Evolutionary conservation across 2,113 vertebrate genomes (phyloP), one percentile per base, ranked within the genome.

Genomic region (Oncorhynchus tshawytscha): DNA sequence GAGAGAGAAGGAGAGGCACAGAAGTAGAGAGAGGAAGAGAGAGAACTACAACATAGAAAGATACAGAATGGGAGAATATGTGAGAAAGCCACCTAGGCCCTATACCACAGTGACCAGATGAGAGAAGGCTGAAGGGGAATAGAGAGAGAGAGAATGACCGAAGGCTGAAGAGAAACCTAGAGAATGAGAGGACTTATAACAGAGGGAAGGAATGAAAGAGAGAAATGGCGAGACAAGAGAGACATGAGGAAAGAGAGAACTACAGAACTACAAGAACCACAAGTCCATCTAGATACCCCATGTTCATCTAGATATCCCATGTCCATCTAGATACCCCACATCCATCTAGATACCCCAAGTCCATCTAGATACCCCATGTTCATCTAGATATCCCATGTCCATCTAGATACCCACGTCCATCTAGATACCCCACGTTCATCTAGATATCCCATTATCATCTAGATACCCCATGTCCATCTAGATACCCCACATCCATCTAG

Each of bases 1-100:
- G 75, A 77, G 71, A 71, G 70, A 59, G 25, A 57, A 11, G 27
- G 70, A 20, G 51, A 71, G 25, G 29, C 54, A 25, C 7, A 49
- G 9, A 51, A 66, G 20, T 31, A 29, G 49, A 51, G 27, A 29
- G 66, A 51, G 48, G 25, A 57, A 72, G 81, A 73, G 81, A 77
- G 82, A 84, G 79, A 62, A 34, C 39, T 20, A n/a, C 59, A 1
- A 73, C 76, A 65, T 9, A 72, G 77, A 72, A 82, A 79, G 78
- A 75, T 67, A 51, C n/a, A 66, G 12, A 39, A 7, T 3, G 77
- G 80, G 77, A 79, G 79, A 84, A 74, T 49, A 51, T 51, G 49
- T 15, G 79, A 78, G 75, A 84, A 75, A 88, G 15, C 16, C 29
- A 34, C 16, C 66, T 60, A 22, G 5, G 18, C 6, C 20, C 20